A percentile compares a stretch with the other conserved stretches of the same genome.
Conservation (phyloP, 2,113 vertebrate genomes). For the Eulemur rufifrons region DNA sequence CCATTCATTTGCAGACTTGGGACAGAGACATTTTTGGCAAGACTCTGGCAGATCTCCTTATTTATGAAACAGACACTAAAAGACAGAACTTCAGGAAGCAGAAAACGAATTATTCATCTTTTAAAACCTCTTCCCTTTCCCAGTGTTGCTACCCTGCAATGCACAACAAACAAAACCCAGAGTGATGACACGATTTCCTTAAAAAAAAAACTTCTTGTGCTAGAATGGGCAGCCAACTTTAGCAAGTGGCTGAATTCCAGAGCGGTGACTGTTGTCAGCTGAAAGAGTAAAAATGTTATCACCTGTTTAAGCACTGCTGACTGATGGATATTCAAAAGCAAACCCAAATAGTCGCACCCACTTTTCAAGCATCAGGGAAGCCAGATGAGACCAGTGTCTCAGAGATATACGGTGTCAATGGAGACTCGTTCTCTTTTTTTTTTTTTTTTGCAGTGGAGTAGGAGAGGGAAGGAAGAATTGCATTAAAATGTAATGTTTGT, state of each 20-base stretch:
- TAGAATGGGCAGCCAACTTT: conserved; percentile 45
- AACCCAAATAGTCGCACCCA: conserved; percentile 84
- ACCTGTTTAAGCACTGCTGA: conserved; percentile 81
- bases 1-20: not conserved
- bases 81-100: conserved; percentile 45
- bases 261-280: conserved; percentile 61
- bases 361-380: conserved; percentile 90
- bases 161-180: conserved; percentile 63
- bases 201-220: conserved; percentile 67
- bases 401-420: conserved; percentile 88
- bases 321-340: conserved; percentile 84
- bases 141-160: rapidly evolving
- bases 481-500: conserved; percentile 97
- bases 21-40: not conserved
- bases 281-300: conserved; percentile 77
- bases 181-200: conserved; percentile 53
- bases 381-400: conserved; percentile 90
- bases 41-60: conserved; percentile 16
- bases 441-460: not conserved
- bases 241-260: conserved; percentile 79
- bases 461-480: conserved; percentile 84
- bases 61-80: conserved; percentile 34
- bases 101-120: conserved; percentile 14
- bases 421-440: conserved; percentile 70
- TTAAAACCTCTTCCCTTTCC: conserved; percentile 11